Percentiles rank a stretch among this genome's conserved stretches.
phyloP scores from a whole-genome alignment of 2,888 invertebrate species.

The Hirtodrosophila trivittata region DNA sequence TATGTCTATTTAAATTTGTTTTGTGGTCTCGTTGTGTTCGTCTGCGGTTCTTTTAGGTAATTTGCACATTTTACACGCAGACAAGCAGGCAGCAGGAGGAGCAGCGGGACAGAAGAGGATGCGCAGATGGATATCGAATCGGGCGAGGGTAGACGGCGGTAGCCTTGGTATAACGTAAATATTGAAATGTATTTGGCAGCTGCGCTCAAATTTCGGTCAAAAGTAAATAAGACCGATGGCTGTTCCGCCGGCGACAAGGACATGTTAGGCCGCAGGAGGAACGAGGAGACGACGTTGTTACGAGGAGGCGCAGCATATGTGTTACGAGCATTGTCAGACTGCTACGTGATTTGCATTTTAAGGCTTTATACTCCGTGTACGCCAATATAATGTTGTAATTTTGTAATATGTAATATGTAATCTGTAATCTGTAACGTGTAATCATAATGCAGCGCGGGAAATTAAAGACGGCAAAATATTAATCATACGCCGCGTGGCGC shows the following conservation, averaged over 20 bases:
- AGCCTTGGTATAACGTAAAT: slow-evolving; percentile 68
- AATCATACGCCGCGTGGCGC: slow-evolving; percentile 79
- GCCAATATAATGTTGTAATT: slow-evolving; percentile 3
- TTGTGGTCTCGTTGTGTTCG: slow-evolving; percentile 80
- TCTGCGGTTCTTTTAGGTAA: slow-evolving; percentile 80
- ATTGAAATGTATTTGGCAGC: slow-evolving; percentile 80
- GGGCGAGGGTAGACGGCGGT: slow-evolving; percentile 8
- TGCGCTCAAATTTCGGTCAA: slow-evolving; percentile 72
- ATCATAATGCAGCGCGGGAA: slow-evolving; percentile 69
- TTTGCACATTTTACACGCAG: slow-evolving; percentile 80
- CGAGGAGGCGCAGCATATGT: slow-evolving; percentile 7
- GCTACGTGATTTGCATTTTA: slow-evolving; percentile 76
- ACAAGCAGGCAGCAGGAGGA: slow-evolving; percentile 35
- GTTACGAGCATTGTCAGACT: slow-evolving; percentile 39
- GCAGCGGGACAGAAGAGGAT: slow-evolving; percentile 7
- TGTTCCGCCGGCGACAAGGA: slow-evolving; percentile 45
- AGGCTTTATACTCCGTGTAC: slow-evolving; percentile 38
- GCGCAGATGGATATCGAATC: slow-evolving; percentile 39
- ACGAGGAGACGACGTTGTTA: neutral
- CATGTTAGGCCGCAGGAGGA: neutral
- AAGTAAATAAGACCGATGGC: slow-evolving; percentile 68
- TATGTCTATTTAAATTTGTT: slow-evolving; percentile 79
- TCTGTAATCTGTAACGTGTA: slow-evolving; percentile 54
- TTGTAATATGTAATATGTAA: slow-evolving; percentile 70
- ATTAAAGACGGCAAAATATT: slow-evolving; percentile 73